phyloP scores from a whole-genome alignment of 2,888 invertebrate species.

The Sthenelais limicola region DNA sequence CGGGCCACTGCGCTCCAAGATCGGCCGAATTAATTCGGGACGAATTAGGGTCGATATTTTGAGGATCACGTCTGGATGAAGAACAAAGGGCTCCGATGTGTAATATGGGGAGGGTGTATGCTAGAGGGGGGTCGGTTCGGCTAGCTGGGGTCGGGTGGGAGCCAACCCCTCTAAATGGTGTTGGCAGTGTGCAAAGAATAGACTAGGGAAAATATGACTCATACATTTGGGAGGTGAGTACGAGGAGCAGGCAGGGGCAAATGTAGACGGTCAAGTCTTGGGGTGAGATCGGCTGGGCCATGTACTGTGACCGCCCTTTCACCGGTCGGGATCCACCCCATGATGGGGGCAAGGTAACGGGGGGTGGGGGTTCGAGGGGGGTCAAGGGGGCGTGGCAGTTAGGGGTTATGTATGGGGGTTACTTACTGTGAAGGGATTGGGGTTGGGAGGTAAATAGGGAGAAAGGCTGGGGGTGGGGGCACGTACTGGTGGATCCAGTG shows the following conservation, averaged over 20 bases:
- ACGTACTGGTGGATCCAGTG: not conserved
- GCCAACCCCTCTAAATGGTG: not conserved
- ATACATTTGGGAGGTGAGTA: slow-evolving; percentile 19
- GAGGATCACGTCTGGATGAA: slow-evolving; percentile 18
- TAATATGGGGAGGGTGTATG: not conserved
- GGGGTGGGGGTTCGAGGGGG: not conserved
- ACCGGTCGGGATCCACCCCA: no score
- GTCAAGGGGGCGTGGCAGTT: not conserved
- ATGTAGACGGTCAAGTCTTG: slow-evolving; percentile 8
- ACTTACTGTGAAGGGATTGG: not conserved
- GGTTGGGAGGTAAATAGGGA: not conserved
- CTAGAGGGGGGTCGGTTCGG: not conserved
- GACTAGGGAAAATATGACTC: slow-evolving; percentile 34
- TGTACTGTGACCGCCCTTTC: not conserved
- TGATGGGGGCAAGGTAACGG: no score
- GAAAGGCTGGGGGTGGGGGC: slow-evolving; percentile 1
- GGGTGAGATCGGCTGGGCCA: not conserved
- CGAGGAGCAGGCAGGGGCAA: not conserved
- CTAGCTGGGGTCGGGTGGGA: not conserved
- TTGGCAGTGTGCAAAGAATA: not conserved
- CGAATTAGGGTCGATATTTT: slow-evolving; percentile 35
- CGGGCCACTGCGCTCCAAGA: no score
- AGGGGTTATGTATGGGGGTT: not conserved
- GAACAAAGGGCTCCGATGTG: slow-evolving; percentile 8
- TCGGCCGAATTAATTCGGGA: slow-evolving; percentile 17